A percentile compares a stretch with the other conserved stretches of the same genome.
phyloP scores from a whole-genome alignment of 2,888 invertebrate species.

The Leptothorax acervorum region DNA sequence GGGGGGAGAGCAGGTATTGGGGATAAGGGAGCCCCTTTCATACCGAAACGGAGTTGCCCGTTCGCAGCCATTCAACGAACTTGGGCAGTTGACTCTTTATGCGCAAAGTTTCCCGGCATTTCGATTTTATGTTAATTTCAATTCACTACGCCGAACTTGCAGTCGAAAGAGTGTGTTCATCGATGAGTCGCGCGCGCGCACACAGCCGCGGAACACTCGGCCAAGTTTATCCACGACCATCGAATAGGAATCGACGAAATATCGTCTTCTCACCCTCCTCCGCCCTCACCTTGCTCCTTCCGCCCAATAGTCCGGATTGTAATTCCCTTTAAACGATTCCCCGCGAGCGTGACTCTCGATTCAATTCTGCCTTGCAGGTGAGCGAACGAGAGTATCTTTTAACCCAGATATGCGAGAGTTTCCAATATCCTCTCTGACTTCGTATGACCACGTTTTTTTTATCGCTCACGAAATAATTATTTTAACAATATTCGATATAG shows the following conservation, averaged over 20 bases:
- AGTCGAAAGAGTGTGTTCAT: constrained; percentile 79
- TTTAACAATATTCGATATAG: constrained; percentile 11
- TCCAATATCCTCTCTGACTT: constrained; percentile 28
- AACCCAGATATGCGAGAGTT: constrained; percentile 60
- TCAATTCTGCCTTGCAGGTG: constrained; percentile 76
- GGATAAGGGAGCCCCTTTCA: constrained; percentile 75
- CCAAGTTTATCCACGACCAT: constrained; percentile 81
- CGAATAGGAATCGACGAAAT: constrained; percentile 82
- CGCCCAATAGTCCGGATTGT: constrained; percentile 75
- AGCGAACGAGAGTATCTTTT: constrained; percentile 63
- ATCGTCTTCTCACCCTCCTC: constrained; percentile 71
- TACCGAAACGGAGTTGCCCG: constrained; percentile 79
- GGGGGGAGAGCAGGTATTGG: constrained; percentile 14
- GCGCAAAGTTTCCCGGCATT: constrained; percentile 83
- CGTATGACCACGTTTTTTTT: neutral
- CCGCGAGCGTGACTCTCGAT: constrained; percentile 80
- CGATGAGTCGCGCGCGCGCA: constrained; percentile 68
- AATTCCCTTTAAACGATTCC: constrained; percentile 81
- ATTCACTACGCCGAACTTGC: constrained; percentile 81
- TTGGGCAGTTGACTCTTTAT: constrained; percentile 85
- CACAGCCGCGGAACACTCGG: constrained; percentile 65
- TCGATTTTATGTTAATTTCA: constrained; percentile 85
- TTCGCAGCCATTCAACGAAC: constrained; percentile 82
- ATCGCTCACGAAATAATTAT: constrained; percentile 12
- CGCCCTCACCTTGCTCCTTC: constrained; percentile 56